Evolutionary conservation across 2,797 vertebrate species (phyloP), one percentile per base, ranked within the genome.

Genomic region (Heteromormyrus szaboi): DNA sequence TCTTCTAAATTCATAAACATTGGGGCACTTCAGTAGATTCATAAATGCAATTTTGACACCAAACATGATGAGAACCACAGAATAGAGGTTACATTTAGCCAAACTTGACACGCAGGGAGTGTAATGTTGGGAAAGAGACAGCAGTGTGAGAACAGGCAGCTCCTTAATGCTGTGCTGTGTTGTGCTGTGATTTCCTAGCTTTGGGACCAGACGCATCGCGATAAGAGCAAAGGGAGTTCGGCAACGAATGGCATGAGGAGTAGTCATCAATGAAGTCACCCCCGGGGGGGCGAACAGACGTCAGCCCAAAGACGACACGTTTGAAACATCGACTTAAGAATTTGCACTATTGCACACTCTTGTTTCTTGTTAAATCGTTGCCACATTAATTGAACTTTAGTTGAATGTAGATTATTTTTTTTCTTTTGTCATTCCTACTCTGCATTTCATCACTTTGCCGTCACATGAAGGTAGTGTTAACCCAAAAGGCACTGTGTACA

Each of bases 291-390:
- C 90, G 88, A 81, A 87, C 85, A 19, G 88, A 62, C 94, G 93
- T 95, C 94, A 91, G 91, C 79, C 92, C 90, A 93, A 88, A 94
- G 92, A 95, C 92, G 93, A 93, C 33, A 93, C 93, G 85, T 92
- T 93, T 92, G 95, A 92, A 95, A 93, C 94, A 93, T 93, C 93
- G 92, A 95, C 95, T 62, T 95, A 93, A 94, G 94, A 96, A 97
- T 97, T 98, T 98, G 98, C 98, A 99, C 97, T 97, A 98, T 98
- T 96, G 96, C 96, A 96, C 96, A 94, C 96, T 97, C 91, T 93
- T 94, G 87, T 93, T 94, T 86, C 65, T 86, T 87, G 62, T 87
- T 7, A 86, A 56, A 25, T 87, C 44, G 93, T 94, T 94, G 93
- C 95, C 94, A 95, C 95, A 94, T 96, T 95, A 96, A 92, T 91